Evolutionary conservation across 2,797 vertebrate species (phyloP).

Genomic region (Macropus fuliginosus): DNA sequence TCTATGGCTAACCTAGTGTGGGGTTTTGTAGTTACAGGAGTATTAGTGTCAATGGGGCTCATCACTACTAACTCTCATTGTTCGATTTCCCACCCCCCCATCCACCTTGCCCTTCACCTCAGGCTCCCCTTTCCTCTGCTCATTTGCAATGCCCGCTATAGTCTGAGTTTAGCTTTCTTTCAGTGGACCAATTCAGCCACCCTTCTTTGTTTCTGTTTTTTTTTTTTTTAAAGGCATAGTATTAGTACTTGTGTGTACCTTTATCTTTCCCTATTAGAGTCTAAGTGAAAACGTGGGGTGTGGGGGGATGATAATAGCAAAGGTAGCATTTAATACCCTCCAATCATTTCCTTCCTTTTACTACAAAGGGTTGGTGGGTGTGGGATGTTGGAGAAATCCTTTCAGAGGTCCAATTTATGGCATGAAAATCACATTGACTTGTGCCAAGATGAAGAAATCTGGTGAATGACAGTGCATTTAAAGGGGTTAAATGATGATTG

Average conservation of each 20-base stretch:
- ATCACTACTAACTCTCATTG: neutral
- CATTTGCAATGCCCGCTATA: fast-evolving
- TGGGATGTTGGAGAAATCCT: no score
- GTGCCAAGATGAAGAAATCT: no score
- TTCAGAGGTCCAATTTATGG: no score
- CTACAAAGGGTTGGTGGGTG: no score
- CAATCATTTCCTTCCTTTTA: neutral
- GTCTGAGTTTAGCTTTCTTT: neutral
- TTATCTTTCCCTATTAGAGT: neutral
- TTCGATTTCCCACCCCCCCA: neutral
- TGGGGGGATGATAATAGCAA: neutral
- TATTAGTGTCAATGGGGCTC: neutral
- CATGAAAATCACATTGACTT: no score
- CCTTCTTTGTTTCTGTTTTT: neutral
- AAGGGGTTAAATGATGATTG: no score
- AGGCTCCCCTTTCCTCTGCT: neutral
- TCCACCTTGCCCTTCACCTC: neutral
- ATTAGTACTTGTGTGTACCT: neutral
- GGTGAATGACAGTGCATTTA: no score
- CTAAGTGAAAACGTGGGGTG: neutral
- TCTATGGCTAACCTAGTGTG: neutral
- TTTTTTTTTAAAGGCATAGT: neutral
- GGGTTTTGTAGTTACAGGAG: neutral
- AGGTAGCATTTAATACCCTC: neutral
- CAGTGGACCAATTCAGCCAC: neutral